These are phyloP conservation scores for Fissipunctia ypsillon DNA, from an alignment of 2,888 invertebrate species.

Conservation along the genomic window DNA sequence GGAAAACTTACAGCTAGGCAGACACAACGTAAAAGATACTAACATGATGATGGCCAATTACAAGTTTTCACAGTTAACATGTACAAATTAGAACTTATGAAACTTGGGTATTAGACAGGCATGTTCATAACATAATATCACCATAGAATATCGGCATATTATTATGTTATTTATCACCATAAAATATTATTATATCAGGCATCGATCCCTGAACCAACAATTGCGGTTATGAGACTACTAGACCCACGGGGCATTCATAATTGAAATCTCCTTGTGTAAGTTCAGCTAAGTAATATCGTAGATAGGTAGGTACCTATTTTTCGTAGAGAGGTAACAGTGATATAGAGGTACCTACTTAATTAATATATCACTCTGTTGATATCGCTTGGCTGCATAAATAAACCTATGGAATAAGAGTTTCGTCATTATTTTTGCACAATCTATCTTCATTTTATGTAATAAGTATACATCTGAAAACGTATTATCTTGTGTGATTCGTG, in stretches of 20 bases:
- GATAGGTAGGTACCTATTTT: background rate
- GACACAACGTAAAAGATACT: too few species aligned
- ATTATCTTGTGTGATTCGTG: background rate
- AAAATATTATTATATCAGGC: too few species aligned
- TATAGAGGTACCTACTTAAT: too few species aligned
- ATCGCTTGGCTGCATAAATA: background rate
- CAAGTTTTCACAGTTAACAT: too few species aligned
- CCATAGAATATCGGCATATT: too few species aligned
- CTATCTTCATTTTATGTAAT: background rate
- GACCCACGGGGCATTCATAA: background rate
- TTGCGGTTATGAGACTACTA: background rate
- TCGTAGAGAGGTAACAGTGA: background rate
- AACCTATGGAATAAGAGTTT: background rate
- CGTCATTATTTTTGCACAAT: background rate
- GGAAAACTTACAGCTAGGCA: too few species aligned
- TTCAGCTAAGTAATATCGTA: background rate
- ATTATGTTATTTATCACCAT: background rate
- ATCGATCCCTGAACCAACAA: background rate
- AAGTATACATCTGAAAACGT: background rate
- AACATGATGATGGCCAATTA: too few species aligned
- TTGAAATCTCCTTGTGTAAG: background rate
- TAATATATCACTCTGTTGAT: too few species aligned
- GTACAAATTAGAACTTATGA: too few species aligned
- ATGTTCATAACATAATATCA: too few species aligned
- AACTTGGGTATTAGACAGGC: too few species aligned